A percentile compares a stretch with the other conserved stretches of the same genome.
These are phyloP conservation scores for Lamprotornis superbus DNA, from an alignment of 2,113 vertebrate genomes.

Conservation along the genomic window DNA sequence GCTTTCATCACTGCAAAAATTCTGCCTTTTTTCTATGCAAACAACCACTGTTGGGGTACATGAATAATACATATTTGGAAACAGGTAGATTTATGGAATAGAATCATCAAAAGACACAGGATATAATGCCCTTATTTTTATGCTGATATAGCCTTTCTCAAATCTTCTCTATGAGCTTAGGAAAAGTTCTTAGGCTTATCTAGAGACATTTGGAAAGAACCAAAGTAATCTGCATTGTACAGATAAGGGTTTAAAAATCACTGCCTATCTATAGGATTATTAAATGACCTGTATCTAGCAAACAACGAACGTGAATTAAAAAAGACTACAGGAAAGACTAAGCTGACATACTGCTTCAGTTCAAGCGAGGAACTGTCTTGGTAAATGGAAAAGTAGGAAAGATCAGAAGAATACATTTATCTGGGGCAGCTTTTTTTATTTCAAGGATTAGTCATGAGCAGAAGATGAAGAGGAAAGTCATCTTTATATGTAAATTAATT, in stretches of 20 bases:
- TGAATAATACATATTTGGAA: neutral
- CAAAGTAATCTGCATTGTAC: slow-evolving; percentile 15
- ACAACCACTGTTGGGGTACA: neutral
- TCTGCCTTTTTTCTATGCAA: neutral
- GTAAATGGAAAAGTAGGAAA: slow-evolving; percentile 3
- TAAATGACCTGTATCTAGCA: slow-evolving; percentile 16
- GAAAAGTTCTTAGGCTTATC: neutral
- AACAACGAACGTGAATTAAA: slow-evolving; percentile 46
- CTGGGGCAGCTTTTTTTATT: slow-evolving; percentile 26
- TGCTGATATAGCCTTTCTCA: neutral
- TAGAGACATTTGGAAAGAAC: neutral
- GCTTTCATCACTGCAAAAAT: neutral
- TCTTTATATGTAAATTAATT: slow-evolving; percentile 5
- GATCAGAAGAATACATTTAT: slow-evolving; percentile 44
- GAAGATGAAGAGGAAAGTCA: slow-evolving; percentile 5
- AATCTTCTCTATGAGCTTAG: neutral
- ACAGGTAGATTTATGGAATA: neutral
- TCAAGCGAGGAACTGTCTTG: slow-evolving; percentile 1
- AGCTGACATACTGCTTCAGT: slow-evolving; percentile 5
- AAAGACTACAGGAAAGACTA: slow-evolving; percentile 13
- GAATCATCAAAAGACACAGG: neutral
- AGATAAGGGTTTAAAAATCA: slow-evolving; percentile 29
- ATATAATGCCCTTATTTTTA: neutral
- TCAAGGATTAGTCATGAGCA: neutral
- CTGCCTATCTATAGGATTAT: neutral